Evolutionary conservation across 1,140 invertebrate genomes (phyloP).

Genomic region (Geopemphigus sp.): DNA sequence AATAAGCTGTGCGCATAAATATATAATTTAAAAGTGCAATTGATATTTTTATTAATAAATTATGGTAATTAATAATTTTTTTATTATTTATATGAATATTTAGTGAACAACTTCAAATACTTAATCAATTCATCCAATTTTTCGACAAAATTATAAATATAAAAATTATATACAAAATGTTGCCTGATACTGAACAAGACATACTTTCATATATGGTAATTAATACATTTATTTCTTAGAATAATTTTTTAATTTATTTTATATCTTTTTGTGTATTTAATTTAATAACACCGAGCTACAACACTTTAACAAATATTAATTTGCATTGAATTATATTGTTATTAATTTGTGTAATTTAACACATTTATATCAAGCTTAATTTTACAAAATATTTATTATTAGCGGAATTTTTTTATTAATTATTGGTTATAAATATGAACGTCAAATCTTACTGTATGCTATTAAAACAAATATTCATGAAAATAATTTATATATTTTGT

Average conservation of each 20-base stretch:
- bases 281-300: not conserved
- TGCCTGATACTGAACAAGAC: conserved; percentile 15
- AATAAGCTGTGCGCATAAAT: too few relatives aligned
- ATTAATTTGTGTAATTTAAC: too few relatives aligned
- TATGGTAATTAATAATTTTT: too few relatives aligned
- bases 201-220: conserved; percentile 36
- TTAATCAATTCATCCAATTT: conserved; percentile 12
- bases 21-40: too few relatives aligned
- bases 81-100: not conserved
- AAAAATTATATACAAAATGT: conserved; percentile 12
- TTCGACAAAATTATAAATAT: conserved; percentile 16
- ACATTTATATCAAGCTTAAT: not conserved
- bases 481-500: too few relatives aligned
- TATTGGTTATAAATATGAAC: too few relatives aligned
- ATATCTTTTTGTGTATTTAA: not conserved
- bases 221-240: not conserved
- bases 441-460: too few relatives aligned
- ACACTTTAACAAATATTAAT: not conserved
- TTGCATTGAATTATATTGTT: not conserved
- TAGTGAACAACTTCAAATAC: conserved; percentile 17
- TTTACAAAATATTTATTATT: not conserved
- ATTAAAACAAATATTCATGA: too few relatives aligned
- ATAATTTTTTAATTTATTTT: not conserved
- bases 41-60: too few relatives aligned
- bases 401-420: too few relatives aligned